Evolutionary conservation across 2,113 vertebrate genomes (phyloP).

Genomic region (Silurus glanis): DNA sequence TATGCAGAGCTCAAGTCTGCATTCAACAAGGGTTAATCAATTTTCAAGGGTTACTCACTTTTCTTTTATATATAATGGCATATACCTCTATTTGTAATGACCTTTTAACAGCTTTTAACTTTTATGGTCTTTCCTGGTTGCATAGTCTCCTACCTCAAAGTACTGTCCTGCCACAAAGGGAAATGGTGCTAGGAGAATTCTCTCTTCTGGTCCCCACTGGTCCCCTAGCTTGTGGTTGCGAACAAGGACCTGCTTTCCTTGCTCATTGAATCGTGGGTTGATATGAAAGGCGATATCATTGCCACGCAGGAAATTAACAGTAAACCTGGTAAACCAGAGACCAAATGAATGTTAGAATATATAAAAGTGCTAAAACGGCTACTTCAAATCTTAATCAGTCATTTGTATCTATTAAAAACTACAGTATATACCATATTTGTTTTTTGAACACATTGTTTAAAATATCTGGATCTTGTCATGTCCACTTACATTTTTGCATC

Average conservation of each 20-base stretch:
- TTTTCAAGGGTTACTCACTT: no score
- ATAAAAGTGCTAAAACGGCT: background rate
- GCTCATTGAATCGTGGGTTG: constrained; percentile 76
- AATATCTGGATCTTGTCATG: background rate
- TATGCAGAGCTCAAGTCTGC: constrained; percentile 12
- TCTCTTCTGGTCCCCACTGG: constrained; percentile 74
- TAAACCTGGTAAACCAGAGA: constrained; percentile 66
- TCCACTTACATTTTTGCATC: constrained; percentile 73
- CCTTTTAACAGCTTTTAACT: background rate
- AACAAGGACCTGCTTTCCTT: constrained; percentile 69
- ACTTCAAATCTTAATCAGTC: background rate
- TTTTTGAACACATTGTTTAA: background rate
- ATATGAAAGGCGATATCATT: constrained; percentile 77
- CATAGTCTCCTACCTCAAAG: constrained; percentile 72
- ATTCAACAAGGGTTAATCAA: background rate
- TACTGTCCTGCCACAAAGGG: constrained; percentile 70
- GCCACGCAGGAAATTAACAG: constrained; percentile 75
- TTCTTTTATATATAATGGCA: background rate
- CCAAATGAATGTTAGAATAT: background rate
- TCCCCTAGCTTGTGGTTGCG: constrained; percentile 74
- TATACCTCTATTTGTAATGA: background rate
- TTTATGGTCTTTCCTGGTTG: background rate
- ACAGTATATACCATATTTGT: background rate
- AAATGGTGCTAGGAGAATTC: constrained; percentile 68
- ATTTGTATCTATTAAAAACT: background rate